Base-by-base conservation (phyloP, 2,113 vertebrate species). In the Antechinus stuartii region DNA sequence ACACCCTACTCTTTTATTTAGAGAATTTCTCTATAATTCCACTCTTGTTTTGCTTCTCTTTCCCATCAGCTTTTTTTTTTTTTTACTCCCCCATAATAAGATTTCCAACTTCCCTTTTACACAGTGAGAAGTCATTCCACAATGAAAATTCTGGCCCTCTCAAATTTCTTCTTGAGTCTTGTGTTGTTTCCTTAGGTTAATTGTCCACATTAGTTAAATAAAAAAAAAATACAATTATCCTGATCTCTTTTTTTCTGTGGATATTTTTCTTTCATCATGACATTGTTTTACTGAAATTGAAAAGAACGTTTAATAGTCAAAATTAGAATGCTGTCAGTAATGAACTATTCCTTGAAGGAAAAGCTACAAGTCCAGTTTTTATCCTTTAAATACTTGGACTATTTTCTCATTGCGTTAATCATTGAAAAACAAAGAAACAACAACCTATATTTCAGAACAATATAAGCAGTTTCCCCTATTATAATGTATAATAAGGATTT, bases 171-270 rank as follows among this genome's bases (percentile, higher is more conserved):
- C 93, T 2, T 95, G 26, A 57, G 22, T 49, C n/a, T 54, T 92
- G 46, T 3, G 91, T 92, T 7, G 49, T 92, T 96, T 97, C 93
- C 50, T 57, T 90, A 84, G 26, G 55, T 23, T 47, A 94, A 95
- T 68, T 94, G 30, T 25, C 8, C 92, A 0, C 89, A 90, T 93
- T 61, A 95, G 2, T 76, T 94, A 91, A 26, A 92, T 22, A 42
- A 94, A n/a, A 89, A 90, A 95, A 55, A 90, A 94, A 1, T 76
- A 2, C 6, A 22, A 90, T 57, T 52, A 16, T 54, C 50, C 84
- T 89, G 0, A 8, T 91, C 8, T 89, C 76, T 68, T n/a, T n/a
- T 19, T 91, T 93, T 84, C 54, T 91, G 2, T 93, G 25, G 12
- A 35, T 76, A n/a, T 0, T 90, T 25, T 91, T 95, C 89, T 30